Percentiles rank a stretch among this genome's conserved stretches.
phyloP scores from a whole-genome alignment of 2,888 invertebrate genomes.

The Drosophila buzzatii region DNA sequence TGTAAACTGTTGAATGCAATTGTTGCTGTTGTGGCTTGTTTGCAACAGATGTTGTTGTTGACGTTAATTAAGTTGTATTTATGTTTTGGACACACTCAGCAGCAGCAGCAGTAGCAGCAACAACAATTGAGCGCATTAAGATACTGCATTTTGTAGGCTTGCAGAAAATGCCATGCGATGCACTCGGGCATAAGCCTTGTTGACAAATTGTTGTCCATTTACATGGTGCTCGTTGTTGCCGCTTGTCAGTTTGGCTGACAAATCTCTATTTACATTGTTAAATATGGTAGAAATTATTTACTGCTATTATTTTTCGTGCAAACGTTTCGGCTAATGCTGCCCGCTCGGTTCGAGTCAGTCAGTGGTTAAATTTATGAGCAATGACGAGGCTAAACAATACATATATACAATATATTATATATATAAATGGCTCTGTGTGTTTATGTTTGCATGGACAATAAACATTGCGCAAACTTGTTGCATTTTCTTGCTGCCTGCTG shows the following conservation, averaged over 20 bases:
- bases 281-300: slow-evolving; percentile 68
- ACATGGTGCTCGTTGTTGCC: slow-evolving; percentile 65
- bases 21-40: slow-evolving; percentile 29
- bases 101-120: slow-evolving; percentile 8
- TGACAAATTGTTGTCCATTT: slow-evolving; percentile 73
- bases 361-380: slow-evolving; percentile 53
- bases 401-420: slow-evolving; percentile 5
- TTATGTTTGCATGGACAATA: slow-evolving; percentile 41
- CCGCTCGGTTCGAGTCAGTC: slow-evolving; percentile 21
- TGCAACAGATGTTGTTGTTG: slow-evolving; percentile 37
- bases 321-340: slow-evolving; percentile 28
- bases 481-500: slow-evolving; percentile 56
- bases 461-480: slow-evolving; percentile 70
- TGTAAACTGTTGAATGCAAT: slow-evolving; percentile 66
- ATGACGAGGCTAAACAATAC: slow-evolving; percentile 46
- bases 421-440: not conserved
- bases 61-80: slow-evolving; percentile 78
- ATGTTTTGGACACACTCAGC: slow-evolving; percentile 65
- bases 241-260: slow-evolving; percentile 62
- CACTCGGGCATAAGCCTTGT: slow-evolving; percentile 19
- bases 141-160: slow-evolving; percentile 36
- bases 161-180: slow-evolving; percentile 15
- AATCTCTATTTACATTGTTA: slow-evolving; percentile 72
- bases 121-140: slow-evolving; percentile 47
- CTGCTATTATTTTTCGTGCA: slow-evolving; percentile 44